Evolutionary conservation across 2,113 vertebrate species (phyloP), one percentile per base, ranked within the genome.

Genomic region (Labrus mixtus): DNA sequence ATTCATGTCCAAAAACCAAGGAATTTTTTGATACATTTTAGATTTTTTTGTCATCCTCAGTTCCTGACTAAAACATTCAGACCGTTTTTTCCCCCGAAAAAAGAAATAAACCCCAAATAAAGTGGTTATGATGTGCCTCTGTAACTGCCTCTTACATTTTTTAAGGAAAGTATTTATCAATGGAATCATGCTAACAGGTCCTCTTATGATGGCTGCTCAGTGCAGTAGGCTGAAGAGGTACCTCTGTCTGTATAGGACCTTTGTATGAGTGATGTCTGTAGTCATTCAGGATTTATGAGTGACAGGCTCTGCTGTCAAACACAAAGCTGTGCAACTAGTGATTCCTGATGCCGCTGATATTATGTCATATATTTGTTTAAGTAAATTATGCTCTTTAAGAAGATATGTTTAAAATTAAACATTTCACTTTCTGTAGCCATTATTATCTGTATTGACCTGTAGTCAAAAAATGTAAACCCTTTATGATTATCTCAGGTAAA

Each of bases 231-330:
- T 70, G 36, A 15, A 54, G n/a, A 19, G 54, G 48, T 62, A 59
- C 13, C 12, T 73, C 23, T 10, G 11, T 10, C n/a, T n/a, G n/a
- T n/a, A n/a, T n/a, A 16, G 23, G 39, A 20, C 11, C 62, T 29
- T 15, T 61, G 5, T 69, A 50, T 84, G 63, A 83, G 46, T 78
- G 61, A 15, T 55, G 43, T 70, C 19, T 50, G 13, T 51, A 65
- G 23, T 71, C 10, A 29, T 36, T 48, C 10, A 20, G 19, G 43
- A 15, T 13, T 16, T 43, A 65, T 48, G 8, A 22, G 1, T 41
- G 29, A 56, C 19, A 48, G 50, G 15, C 15, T 29, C 10, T 43
- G 36, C 55, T 45, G 29, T 70, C 60, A 50, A 50, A 73, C 71
- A 22, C 8, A 82, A 68, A 68, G 15, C 53, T 57, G 3, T 61